Evolutionary conservation across 2,888 invertebrate genomes (phyloP).

Genomic region (Halictus ligatus): DNA sequence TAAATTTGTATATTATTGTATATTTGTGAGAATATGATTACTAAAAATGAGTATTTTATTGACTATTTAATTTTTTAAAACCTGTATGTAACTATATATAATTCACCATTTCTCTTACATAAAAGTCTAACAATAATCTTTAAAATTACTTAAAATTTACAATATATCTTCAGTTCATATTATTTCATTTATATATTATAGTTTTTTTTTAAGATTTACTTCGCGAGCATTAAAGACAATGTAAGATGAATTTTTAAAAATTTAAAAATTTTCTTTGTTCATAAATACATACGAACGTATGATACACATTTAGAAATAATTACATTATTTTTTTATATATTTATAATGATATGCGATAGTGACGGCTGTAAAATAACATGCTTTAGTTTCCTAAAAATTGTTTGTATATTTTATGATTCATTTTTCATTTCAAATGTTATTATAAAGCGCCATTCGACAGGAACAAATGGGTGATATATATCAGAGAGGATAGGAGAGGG

Average conservation of each 20-base stretch:
- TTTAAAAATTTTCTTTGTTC: no score
- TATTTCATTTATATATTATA: no score
- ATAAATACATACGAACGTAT: no score
- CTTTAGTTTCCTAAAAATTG: not conserved
- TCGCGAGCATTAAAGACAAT: no score
- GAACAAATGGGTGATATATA: not conserved
- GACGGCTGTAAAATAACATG: not conserved
- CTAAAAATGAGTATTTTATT: not conserved
- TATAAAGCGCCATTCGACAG: not conserved
- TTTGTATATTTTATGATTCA: not conserved
- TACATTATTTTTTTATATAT: not conserved
- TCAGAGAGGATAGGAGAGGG: no score
- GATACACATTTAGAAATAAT: not conserved
- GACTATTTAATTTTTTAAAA: not conserved
- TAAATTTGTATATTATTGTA: slow-evolving; percentile 52
- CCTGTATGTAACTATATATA: not conserved
- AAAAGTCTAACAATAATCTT: not conserved
- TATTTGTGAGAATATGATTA: slow-evolving; percentile 42
- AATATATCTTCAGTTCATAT: not conserved
- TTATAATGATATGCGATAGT: not conserved
- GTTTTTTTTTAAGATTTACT: no score
- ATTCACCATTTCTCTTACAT: not conserved
- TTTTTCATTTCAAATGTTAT: not conserved
- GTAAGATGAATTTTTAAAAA: not conserved
- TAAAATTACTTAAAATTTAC: not conserved